Base-by-base conservation (phyloP, 2,113 vertebrate species). In the Mesitornis unicolor region DNA sequence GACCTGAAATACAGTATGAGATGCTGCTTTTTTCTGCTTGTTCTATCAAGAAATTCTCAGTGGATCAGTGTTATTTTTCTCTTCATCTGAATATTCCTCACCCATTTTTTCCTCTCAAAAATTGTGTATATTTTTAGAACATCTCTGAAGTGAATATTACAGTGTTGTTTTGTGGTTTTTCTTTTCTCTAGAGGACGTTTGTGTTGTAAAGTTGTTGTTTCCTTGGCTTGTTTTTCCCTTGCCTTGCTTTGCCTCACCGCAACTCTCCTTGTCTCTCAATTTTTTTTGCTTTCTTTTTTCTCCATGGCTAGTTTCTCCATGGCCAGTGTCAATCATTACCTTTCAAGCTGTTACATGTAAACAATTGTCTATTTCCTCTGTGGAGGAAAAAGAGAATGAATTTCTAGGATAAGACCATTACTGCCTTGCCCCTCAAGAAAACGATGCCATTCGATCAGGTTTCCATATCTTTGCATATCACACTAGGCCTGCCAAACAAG, bases 241-340 rank as follows among this genome's bases (percentile, higher is more conserved):
- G 7, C 7, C 7, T 77, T 20, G 14, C 24, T 9, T 75, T 8
- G 0, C 22, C 47, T 65, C 3, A 4, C 28, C 47, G n/a, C n/a
- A n/a, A n/a, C n/a, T 61, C 2, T 1, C 59, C 35, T 36, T 2
- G 2, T 13, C 33, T 75, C 19, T 40, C 29, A 31, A 19, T 70
- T 74, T 74, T n/a, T 33, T 45, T 67, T 42, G 7, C 35, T 36
- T 73, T 64, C 10, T 33, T 50, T 47, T 35, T 88, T 40, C 7
- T 50, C 51, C 16, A 26, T 42, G 29, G 20, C 16, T 79, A 42
- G n/a, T 87, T 84, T 84, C 63, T 36, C 35, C 7, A 11, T 51
- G 25, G 22, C 35, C 82, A 56, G 5, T 24, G 3, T 92, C 81
- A 73, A 42, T 29, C 29, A 56, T 51, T 57, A 51, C 13, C 19